Evolutionary conservation across 2,797 vertebrate species (phyloP).

Genomic region (Neolamprologus multifasciatus): DNA sequence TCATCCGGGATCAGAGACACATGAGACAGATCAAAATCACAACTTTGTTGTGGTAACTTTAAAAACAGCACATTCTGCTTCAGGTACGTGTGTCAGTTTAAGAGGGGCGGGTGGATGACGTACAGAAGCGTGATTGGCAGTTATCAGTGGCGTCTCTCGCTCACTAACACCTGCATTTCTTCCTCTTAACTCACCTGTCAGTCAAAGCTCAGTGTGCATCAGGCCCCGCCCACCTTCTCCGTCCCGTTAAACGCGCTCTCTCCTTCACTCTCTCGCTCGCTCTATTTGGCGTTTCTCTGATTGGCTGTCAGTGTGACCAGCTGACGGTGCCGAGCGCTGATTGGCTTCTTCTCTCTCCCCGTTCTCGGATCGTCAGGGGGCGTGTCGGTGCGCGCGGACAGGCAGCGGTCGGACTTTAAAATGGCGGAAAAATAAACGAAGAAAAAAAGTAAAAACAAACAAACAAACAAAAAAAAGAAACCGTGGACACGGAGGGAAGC

Average conservation of each 20-base stretch:
- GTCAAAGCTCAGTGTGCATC: background rate
- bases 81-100: background rate
- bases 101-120: background rate
- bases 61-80: background rate
- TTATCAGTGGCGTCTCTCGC: background rate
- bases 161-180: background rate
- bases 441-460: too few relatives aligned
- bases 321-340: background rate
- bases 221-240: background rate
- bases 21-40: background rate
- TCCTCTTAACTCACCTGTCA: background rate
- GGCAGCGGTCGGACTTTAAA: background rate
- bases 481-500: background rate
- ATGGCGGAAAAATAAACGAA: background rate
- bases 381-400: background rate
- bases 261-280: background rate
- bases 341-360: background rate
- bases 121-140: background rate
- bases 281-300: background rate
- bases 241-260: background rate
- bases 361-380: background rate
- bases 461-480: rapidly evolving
- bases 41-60: background rate
- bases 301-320: background rate
- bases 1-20: background rate